Evolutionary conservation across 2,113 vertebrate genomes (phyloP), one percentile per base, ranked within the genome.

Genomic region (Engystomops pustulosus): DNA sequence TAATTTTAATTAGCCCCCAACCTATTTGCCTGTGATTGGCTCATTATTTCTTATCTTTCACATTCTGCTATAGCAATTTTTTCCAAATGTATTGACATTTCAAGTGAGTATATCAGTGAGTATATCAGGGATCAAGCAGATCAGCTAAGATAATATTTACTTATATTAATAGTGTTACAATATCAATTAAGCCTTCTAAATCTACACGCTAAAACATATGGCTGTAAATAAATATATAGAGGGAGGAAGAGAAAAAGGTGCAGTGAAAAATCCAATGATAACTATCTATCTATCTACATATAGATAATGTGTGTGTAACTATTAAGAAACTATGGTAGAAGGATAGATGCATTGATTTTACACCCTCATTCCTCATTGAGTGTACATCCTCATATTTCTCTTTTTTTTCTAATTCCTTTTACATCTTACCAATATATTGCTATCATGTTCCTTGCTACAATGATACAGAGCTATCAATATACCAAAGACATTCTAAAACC

Each of bases 1-100:
- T 86, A 55, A 89, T 87, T 88, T 87, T 86, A 91, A 89, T 87
- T n/a, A 70, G 82, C 36, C 83, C 51, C 55, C 6, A n/a, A 79
- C 65, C 79, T 83, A 71, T 80, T n/a, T n/a, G 17, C 60, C 60
- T 85, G 60, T 85, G 65, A 83, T 36, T 25, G 11, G 25, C 27
- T 75, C 71, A 83, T 76, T 75, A 75, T 76, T 67, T 55, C 65
- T 70, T 85, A 85, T 85, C 83, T 82, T 18, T 20, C 23, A 4
- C 18, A 53, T 49, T 55, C 51, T 38, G 8, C 62, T 36, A 71
- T 81, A n/a, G 55, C 44, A n/a, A 7, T 58, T 81, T 72, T 41
- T 49, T 74, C 7, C 15, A 49, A 47, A 47, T 15, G 23, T 41
- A 36, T n/a, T 41, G 67, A 41, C 67, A 20, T 70, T 36, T 69